These are phyloP conservation scores for Poeciliopsis turneri DNA, from an alignment of 2,797 vertebrate species.

Conservation along the genomic window DNA sequence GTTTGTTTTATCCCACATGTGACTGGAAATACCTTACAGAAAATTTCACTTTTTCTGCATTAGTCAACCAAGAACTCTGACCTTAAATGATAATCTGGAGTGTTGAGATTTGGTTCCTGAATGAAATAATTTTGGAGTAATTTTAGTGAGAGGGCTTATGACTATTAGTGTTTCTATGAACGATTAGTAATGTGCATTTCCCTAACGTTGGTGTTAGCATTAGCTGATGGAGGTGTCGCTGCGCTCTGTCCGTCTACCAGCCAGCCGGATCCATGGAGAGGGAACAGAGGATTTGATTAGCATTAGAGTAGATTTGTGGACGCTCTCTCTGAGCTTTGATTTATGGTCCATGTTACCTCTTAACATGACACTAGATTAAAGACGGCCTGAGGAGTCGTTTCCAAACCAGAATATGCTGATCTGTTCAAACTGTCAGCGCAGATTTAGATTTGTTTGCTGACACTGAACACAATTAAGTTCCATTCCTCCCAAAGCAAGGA, in stretches of 20 bases:
- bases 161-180: neutral
- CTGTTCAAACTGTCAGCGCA: constrained; percentile 31
- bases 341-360: constrained; percentile 9
- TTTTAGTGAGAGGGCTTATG: neutral
- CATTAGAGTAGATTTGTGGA: constrained; percentile 34
- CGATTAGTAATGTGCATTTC: neutral
- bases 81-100: neutral
- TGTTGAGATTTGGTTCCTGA: neutral
- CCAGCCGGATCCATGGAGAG: constrained; percentile 10
- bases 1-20: neutral
- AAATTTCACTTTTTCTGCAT: neutral
- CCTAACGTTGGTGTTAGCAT: neutral
- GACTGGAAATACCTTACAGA: neutral
- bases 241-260: constrained; percentile 1
- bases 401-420: constrained; percentile 28
- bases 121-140: neutral
- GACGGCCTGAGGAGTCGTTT: constrained; percentile 1
- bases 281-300: constrained; percentile 60
- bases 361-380: constrained; percentile 16
- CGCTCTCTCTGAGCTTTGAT: constrained; percentile 45
- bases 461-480: constrained; percentile 30
- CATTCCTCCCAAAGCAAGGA: constrained; percentile 32
- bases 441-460: constrained; percentile 50
- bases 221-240: neutral
- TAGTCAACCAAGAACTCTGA: neutral